phyloP scores from a whole-genome alignment of 2,797 vertebrate genomes.

The Onychomys torridus region DNA sequence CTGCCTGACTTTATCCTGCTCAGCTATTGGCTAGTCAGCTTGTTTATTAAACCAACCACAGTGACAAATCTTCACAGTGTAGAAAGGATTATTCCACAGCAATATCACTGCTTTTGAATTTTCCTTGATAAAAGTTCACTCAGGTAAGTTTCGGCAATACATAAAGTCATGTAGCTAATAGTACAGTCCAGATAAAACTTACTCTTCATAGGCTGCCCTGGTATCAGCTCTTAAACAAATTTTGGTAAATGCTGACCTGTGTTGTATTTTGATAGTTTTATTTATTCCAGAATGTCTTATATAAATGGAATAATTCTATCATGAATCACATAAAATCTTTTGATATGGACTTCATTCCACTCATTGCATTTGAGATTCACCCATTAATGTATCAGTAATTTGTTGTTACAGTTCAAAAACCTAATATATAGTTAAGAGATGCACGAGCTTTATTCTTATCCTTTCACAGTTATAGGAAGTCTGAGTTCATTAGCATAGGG shows the following conservation, averaged over 20 bases:
- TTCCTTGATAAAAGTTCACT: background rate
- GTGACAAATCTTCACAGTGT: too few species aligned
- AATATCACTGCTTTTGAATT: slow-evolving; percentile 11
- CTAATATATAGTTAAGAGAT: background rate
- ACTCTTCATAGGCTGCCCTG: background rate
- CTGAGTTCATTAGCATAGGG: background rate
- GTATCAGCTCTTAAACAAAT: background rate
- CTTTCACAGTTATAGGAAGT: background rate
- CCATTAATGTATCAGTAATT: background rate
- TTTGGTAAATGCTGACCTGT: background rate
- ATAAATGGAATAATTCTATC: background rate
- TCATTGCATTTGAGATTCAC: background rate
- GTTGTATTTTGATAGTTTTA: slow-evolving; percentile 1
- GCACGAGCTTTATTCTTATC: background rate
- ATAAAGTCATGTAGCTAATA: background rate
- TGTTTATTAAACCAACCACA: too few species aligned
- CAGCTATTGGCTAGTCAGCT: too few species aligned
- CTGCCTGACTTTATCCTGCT: too few species aligned
- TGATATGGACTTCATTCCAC: background rate
- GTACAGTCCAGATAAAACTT: background rate
- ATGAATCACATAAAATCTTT: background rate
- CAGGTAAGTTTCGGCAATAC: background rate
- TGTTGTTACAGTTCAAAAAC: background rate
- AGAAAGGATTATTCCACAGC: too few species aligned
- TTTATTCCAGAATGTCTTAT: background rate